phyloP scores from a whole-genome alignment of 2,888 invertebrate genomes.

The Drosophila planitibia region DNA sequence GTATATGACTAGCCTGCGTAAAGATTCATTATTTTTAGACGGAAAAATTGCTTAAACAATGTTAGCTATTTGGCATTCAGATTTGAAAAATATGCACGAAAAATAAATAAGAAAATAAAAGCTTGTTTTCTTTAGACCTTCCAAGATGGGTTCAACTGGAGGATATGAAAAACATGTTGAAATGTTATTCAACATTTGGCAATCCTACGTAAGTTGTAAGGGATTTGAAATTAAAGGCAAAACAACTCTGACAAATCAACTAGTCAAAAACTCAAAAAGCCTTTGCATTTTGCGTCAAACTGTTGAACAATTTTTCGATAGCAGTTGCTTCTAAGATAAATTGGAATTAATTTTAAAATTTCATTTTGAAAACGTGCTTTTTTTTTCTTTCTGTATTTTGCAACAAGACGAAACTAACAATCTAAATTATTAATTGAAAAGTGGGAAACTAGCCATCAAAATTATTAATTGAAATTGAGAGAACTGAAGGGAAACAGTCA shows the following conservation, averaged over 20 bases:
- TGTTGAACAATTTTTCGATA: not conserved
- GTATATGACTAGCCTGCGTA: not conserved
- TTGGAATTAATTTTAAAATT: constrained; percentile 21
- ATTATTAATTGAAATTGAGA: not conserved
- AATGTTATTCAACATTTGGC: not conserved
- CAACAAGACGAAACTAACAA: not conserved
- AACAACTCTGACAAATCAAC: not conserved
- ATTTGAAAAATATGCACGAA: not conserved
- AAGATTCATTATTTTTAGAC: not conserved
- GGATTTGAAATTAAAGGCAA: not conserved
- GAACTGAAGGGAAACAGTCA: not conserved
- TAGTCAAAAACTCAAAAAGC: not conserved
- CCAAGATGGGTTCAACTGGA: not conserved
- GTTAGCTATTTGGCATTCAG: not conserved
- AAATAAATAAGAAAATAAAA: not conserved
- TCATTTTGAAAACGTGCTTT: constrained; percentile 19
- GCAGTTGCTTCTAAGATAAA: not conserved
- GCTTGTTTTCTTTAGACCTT: not conserved
- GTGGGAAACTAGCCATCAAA: not conserved
- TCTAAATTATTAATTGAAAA: not conserved
- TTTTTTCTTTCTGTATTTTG: not conserved
- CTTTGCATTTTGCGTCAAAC: constrained; percentile 13
- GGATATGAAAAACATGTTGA: not conserved
- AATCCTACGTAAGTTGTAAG: not conserved
- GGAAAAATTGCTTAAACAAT: not conserved